phyloP scores from a whole-genome alignment of 2,113 vertebrate species.

The Tetrao urogallus region DNA sequence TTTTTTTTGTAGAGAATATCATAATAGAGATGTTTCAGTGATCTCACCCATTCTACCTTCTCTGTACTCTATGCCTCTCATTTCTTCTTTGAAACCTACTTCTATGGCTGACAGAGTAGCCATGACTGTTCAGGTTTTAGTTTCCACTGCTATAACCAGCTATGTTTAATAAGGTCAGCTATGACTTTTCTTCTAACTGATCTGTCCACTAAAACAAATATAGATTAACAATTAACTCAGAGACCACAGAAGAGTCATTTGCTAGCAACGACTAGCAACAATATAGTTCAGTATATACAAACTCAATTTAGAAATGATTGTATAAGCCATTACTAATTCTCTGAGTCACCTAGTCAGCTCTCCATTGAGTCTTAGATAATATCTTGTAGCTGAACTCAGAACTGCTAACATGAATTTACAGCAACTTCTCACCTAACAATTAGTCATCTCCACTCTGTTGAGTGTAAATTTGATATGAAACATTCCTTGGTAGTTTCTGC shows the following conservation, averaged over 20 bases:
- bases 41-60: background rate
- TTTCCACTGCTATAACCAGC: background rate
- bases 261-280: background rate
- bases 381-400: conserved; percentile 46
- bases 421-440: conserved; percentile 66
- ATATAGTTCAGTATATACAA: background rate
- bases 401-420: conserved; percentile 47
- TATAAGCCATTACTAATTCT: conserved; percentile 56
- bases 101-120: background rate
- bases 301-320: conserved; percentile 38
- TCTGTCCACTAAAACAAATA: background rate
- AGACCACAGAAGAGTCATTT: background rate
- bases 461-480: conserved; percentile 56
- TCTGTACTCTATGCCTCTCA: fast-evolving
- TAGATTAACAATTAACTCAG: background rate
- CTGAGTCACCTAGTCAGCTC: conserved; percentile 45
- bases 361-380: conserved; percentile 37
- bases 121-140: background rate
- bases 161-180: background rate
- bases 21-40: background rate
- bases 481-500: conserved; percentile 60
- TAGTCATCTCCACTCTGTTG: conserved; percentile 60
- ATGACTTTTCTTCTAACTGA: background rate
- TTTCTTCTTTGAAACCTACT: background rate
- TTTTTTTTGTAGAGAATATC: background rate